These are phyloP conservation scores for Elmis aenea DNA, from an alignment of 2,888 invertebrate species.

Conservation along the genomic window DNA sequence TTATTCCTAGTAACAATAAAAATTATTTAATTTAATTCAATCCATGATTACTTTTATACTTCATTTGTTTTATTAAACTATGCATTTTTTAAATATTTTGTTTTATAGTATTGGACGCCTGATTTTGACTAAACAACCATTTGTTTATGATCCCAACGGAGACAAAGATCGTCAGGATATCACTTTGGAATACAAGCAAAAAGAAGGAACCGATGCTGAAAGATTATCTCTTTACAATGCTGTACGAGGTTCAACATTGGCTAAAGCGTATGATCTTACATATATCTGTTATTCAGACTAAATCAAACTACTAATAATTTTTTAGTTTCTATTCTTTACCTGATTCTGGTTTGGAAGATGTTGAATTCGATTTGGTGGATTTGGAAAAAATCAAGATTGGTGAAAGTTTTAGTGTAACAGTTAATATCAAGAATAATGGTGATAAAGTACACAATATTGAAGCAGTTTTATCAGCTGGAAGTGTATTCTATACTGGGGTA, in stretches of 20 bases:
- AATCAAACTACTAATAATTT: neutral
- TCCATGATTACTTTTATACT: no score
- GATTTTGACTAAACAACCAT: conserved; percentile 70
- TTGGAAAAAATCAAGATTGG: conserved; percentile 67
- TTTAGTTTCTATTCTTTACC: conserved; percentile 53
- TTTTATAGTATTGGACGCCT: conserved; percentile 64
- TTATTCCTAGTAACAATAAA: no score
- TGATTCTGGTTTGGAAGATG: conserved; percentile 54
- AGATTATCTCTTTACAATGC: conserved; percentile 71
- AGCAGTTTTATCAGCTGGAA: conserved; percentile 61
- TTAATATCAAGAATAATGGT: conserved; percentile 62
- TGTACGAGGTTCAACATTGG: conserved; percentile 61
- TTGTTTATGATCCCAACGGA: conserved; percentile 64
- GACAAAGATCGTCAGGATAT: conserved; percentile 69
- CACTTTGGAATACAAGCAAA: conserved; percentile 63
- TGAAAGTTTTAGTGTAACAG: conserved; percentile 60
- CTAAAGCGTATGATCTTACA: conserved; percentile 51
- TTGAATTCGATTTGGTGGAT: conserved; percentile 63
- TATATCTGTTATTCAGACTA: neutral
- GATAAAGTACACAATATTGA: conserved; percentile 59
- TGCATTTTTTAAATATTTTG: no score
- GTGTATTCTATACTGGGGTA: conserved; percentile 74
- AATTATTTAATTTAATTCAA: no score
- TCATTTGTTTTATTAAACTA: no score
- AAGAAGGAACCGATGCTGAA: conserved; percentile 69